These are phyloP conservation scores for Lutraria lutraria DNA, from an alignment of 2,888 invertebrate genomes.

Conservation along the genomic window DNA sequence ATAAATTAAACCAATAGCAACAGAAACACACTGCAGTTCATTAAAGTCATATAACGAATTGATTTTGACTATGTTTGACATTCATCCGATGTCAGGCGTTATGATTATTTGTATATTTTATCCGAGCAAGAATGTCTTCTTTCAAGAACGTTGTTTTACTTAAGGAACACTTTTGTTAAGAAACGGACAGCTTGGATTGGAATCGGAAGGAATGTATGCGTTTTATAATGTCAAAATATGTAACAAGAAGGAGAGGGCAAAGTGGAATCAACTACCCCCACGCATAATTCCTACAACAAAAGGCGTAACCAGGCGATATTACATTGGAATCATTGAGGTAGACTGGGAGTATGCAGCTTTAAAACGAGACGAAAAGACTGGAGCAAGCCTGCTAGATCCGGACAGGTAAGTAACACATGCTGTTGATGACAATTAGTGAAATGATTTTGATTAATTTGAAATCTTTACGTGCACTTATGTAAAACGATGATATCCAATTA, in stretches of 20 bases:
- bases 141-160: neutral
- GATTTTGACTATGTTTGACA: too few relatives aligned
- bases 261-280: slow-evolving; percentile 7
- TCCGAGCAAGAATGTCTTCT: too few relatives aligned
- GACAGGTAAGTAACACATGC: slow-evolving; percentile 48
- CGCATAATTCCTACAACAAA: neutral
- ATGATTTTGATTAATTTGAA: too few relatives aligned
- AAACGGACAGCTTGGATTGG: slow-evolving; percentile 54
- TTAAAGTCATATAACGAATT: too few relatives aligned
- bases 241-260: slow-evolving; percentile 46
- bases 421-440: neutral
- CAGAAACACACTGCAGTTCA: too few relatives aligned
- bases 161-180: slow-evolving; percentile 41
- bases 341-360: slow-evolving; percentile 73
- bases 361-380: slow-evolving; percentile 59
- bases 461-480: too few relatives aligned
- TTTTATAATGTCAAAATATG: slow-evolving; percentile 63
- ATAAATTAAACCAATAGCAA: too few relatives aligned
- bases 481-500: too few relatives aligned
- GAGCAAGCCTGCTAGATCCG: slow-evolving; percentile 50
- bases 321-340: slow-evolving; percentile 67
- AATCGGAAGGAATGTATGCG: slow-evolving; percentile 69
- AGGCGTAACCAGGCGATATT: slow-evolving; percentile 58
- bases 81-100: too few relatives aligned
- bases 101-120: too few relatives aligned